These are phyloP conservation scores for Simalia tracyae DNA, from an alignment of 2,797 vertebrate species.

Conservation along the genomic window DNA sequence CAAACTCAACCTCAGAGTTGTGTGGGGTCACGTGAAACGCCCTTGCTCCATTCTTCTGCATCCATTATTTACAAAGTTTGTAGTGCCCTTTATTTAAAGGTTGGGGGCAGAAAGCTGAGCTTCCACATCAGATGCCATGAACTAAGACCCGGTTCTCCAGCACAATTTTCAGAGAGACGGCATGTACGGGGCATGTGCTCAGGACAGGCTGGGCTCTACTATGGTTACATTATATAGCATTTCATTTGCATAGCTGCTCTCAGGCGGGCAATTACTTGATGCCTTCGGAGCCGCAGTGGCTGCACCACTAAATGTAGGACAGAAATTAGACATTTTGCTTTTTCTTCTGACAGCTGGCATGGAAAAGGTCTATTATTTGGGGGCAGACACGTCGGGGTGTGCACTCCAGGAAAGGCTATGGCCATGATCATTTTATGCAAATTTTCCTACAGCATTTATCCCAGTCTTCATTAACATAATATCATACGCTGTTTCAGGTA, in stretches of 20 bases:
- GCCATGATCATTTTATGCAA: slow-evolving; percentile 68
- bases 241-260: slow-evolving; percentile 47
- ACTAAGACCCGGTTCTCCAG: not conserved
- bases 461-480: slow-evolving; percentile 66
- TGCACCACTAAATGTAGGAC: slow-evolving; percentile 44
- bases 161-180: not conserved
- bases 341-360: slow-evolving; percentile 28
- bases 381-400: slow-evolving; percentile 54
- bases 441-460: slow-evolving; percentile 60
- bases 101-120: not conserved
- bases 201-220: not conserved
- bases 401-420: slow-evolving; percentile 50
- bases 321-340: slow-evolving; percentile 43
- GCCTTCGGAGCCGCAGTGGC: not conserved
- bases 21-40: not conserved
- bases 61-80: not conserved
- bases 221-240: slow-evolving; percentile 32
- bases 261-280: slow-evolving; percentile 5
- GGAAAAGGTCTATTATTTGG: slow-evolving; percentile 51
- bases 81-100: not conserved
- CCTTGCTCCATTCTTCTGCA: not conserved
- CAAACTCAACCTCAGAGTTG: not conserved
- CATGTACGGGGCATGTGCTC: not conserved
- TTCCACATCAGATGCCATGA: not conserved
- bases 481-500: slow-evolving; percentile 41